A percentile compares a stretch with the other conserved stretches of the same genome.
These are phyloP conservation scores for Poecilia picta DNA, from an alignment of 2,797 vertebrate species.

Conservation along the genomic window DNA sequence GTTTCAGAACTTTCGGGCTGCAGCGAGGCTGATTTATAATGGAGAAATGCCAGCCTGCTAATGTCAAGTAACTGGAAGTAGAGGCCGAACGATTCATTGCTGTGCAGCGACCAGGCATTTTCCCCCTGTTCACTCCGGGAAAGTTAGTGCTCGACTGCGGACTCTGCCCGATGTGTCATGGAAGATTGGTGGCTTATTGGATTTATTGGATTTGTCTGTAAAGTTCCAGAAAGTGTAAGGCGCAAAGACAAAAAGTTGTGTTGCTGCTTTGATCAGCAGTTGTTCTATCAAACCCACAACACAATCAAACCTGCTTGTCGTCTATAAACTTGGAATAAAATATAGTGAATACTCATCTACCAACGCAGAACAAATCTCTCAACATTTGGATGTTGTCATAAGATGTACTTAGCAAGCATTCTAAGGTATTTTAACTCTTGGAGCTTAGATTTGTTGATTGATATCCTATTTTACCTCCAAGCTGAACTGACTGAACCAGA, in stretches of 20 bases:
- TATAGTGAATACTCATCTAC: background rate
- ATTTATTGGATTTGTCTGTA: conserved; percentile 26
- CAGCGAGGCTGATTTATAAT: conserved; percentile 34
- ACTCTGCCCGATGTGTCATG: background rate
- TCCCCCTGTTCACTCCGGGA: conserved; percentile 7
- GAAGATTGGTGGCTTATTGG: conserved; percentile 11
- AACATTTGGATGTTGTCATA: background rate
- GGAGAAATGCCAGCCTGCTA: conserved; percentile 30
- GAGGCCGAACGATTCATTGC: conserved; percentile 24
- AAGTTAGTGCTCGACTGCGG: conserved; percentile 15
- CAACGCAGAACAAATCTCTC: background rate
- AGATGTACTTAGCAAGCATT: background rate
- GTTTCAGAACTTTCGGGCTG: conserved; percentile 33
- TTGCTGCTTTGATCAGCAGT: background rate
- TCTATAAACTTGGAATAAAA: background rate
- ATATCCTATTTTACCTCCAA: conserved; percentile 48
- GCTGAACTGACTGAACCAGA: conserved; percentile 30
- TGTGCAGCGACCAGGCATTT: conserved; percentile 19
- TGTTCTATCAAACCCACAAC: background rate
- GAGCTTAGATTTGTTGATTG: conserved; percentile 36
- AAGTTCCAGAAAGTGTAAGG: conserved; percentile 13
- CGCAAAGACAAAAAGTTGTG: conserved; percentile 12
- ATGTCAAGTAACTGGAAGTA: conserved; percentile 46
- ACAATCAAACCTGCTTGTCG: background rate
- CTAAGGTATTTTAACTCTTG: background rate